These are phyloP conservation scores for Echinops telfairi DNA, from an alignment of 2,113 vertebrate genomes.

Conservation along the genomic window DNA sequence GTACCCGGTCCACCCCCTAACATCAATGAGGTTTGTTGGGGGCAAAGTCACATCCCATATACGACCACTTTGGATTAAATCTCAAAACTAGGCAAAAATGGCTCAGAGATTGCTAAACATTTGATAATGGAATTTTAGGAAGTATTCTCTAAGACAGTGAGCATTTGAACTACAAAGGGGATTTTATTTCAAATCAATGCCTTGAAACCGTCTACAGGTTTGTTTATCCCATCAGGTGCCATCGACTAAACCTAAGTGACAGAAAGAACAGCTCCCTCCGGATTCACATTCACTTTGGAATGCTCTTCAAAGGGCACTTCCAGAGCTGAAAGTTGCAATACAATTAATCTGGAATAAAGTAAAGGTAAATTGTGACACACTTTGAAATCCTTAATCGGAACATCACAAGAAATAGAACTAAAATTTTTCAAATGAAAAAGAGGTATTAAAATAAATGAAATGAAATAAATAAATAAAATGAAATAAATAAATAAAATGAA, in stretches of 20 bases:
- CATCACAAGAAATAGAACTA: neutral
- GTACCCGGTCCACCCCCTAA: neutral
- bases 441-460: neutral
- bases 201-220: neutral
- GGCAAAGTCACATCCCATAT: neutral
- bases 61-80: neutral
- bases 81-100: neutral
- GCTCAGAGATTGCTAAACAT: neutral
- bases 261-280: neutral
- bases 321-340: neutral
- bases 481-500: slow-evolving; percentile 3
- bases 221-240: neutral
- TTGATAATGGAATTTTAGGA: neutral
- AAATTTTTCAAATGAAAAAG: neutral
- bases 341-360: neutral
- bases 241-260: neutral
- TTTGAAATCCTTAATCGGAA: neutral
- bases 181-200: slow-evolving; percentile 28
- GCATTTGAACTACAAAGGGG: neutral
- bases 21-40: neutral
- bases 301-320: neutral
- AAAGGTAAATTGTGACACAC: neutral
- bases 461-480: neutral
- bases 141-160: neutral
- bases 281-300: neutral